Conservation (phyloP, 2,113 vertebrate genomes). For the Balaenoptera acutorostrata region DNA sequence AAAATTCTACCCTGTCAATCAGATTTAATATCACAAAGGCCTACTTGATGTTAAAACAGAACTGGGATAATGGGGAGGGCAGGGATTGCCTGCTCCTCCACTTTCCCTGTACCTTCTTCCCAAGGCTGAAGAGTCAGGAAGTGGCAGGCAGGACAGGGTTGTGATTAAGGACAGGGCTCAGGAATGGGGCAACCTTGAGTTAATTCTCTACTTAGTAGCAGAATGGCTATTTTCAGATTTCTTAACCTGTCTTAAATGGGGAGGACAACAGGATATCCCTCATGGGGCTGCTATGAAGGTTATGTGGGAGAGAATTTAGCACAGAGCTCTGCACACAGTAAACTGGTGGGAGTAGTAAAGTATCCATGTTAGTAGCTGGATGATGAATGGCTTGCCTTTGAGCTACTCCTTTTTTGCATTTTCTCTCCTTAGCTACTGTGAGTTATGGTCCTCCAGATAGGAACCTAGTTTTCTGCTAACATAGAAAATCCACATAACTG, state of each 20-base stretch:
- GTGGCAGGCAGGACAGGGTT: not conserved
- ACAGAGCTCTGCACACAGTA: not conserved
- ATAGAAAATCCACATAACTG: not conserved
- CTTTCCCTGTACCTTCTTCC: not conserved
- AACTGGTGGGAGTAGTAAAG: not conserved
- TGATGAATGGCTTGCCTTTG: not conserved
- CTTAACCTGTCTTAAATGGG: not conserved
- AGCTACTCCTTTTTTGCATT: not conserved
- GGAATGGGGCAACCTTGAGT: not conserved
- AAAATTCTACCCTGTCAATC: not conserved
- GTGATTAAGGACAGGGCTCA: not conserved
- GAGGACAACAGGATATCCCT: not conserved
- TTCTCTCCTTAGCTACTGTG: not conserved
- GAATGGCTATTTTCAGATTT: not conserved
- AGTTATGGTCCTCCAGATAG: not conserved
- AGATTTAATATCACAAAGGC: not conserved
- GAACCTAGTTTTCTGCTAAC: not conserved
- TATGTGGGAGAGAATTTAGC: not conserved
- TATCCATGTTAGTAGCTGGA: not conserved
- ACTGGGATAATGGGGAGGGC: not conserved
- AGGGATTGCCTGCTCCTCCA: not conserved
- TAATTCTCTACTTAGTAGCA: not conserved
- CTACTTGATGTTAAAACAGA: not conserved
- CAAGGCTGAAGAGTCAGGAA: not conserved
- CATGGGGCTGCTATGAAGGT: not conserved